phyloP scores from a whole-genome alignment of 1,140 invertebrate species.

The Paralvinella palmiformis region DNA sequence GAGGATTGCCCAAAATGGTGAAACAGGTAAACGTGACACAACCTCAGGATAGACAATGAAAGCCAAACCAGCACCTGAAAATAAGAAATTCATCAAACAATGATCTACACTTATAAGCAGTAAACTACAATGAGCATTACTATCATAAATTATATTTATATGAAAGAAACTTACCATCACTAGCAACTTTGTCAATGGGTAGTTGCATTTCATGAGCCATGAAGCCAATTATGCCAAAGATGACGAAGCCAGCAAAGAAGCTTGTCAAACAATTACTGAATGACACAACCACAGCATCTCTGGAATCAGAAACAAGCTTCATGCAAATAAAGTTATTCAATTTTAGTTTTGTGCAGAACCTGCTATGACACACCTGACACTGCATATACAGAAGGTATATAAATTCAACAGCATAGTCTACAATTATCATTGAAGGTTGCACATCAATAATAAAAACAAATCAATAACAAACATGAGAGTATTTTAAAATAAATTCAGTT shows the following conservation, averaged over 20 bases:
- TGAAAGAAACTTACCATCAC: slow-evolving; percentile 16
- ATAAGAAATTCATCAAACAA: slow-evolving; percentile 13
- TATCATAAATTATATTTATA: background rate
- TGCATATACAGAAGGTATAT: too few species aligned
- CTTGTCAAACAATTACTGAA: slow-evolving; percentile 28
- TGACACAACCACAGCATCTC: slow-evolving; percentile 31
- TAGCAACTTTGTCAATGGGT: slow-evolving; percentile 27
- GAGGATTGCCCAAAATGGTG: slow-evolving; percentile 90
- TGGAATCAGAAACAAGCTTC: slow-evolving; percentile 22
- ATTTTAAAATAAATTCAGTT: too few species aligned
- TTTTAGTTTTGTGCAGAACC: too few species aligned
- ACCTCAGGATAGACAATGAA: slow-evolving; percentile 96
- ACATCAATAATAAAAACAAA: too few species aligned
- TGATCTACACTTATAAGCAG: background rate
- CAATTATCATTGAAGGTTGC: too few species aligned
- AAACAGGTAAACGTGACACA: slow-evolving; percentile 84
- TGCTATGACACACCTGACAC: too few species aligned
- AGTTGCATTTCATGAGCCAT: slow-evolving; percentile 32
- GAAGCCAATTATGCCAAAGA: slow-evolving; percentile 39
- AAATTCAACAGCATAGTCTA: too few species aligned
- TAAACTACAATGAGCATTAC: background rate
- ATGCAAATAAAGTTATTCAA: too few species aligned
- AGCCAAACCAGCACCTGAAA: slow-evolving; percentile 79
- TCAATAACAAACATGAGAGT: too few species aligned
- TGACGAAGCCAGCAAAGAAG: slow-evolving; percentile 32